Evolutionary conservation across 1,140 invertebrate genomes (phyloP).

Genomic region (Drosophila mojavensis): DNA sequence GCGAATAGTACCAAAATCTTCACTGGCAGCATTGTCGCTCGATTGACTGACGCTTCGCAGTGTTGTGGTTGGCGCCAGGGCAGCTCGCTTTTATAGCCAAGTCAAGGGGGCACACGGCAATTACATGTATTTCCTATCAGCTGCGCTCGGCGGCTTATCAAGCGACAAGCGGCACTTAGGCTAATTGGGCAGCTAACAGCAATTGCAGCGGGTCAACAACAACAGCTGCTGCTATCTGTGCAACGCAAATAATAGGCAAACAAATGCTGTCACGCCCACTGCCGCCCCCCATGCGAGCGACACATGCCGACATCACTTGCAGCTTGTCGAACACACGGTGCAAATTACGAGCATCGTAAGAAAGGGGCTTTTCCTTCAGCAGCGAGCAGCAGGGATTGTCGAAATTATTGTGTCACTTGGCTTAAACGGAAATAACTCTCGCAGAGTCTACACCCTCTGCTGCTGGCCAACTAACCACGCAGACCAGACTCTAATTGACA

Average conservation of each 20-base stretch:
- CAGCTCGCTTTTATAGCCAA: conserved; percentile 56
- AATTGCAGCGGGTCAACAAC: background rate
- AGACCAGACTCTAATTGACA: background rate
- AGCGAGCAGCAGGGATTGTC: background rate
- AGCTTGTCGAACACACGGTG: conserved; percentile 23
- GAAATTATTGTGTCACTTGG: background rate
- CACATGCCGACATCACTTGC: conserved; percentile 28
- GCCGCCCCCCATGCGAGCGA: background rate
- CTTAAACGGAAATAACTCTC: too few relatives aligned
- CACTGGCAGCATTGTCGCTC: conserved; percentile 35
- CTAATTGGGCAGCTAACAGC: conserved; percentile 34
- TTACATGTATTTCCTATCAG: conserved; percentile 55
- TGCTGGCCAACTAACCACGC: background rate
- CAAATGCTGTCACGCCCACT: conserved; percentile 9
- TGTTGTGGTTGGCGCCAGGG: conserved; percentile 13
- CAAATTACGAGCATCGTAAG: conserved; percentile 35
- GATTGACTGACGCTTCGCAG: conserved; percentile 6
- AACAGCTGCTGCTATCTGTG: conserved; percentile 23
- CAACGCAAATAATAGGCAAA: conserved; percentile 1
- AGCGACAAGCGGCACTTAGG: conserved; percentile 50
- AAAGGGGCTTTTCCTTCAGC: background rate
- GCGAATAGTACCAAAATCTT: conserved; percentile 24
- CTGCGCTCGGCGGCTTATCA: conserved; percentile 47
- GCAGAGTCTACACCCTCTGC: background rate
- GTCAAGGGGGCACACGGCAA: conserved; percentile 5